These are phyloP conservation scores for Syngnathus scovelli DNA, from an alignment of 2,113 vertebrate species.

Conservation along the genomic window DNA sequence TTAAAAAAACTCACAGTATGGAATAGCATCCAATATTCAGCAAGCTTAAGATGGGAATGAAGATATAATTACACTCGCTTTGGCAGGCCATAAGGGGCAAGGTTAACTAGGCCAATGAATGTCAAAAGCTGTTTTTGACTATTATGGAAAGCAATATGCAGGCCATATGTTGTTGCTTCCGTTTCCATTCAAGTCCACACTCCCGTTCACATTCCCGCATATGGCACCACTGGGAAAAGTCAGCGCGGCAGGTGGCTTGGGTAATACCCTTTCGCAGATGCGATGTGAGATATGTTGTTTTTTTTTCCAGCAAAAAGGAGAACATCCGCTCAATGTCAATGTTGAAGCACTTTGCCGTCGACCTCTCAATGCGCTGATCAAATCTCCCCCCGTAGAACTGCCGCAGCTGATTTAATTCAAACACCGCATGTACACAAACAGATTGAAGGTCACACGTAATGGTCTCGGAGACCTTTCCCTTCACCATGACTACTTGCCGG, in stretches of 20 bases:
- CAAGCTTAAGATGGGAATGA: conserved; percentile 11
- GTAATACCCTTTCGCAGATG: conserved; percentile 43
- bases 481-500: conserved; percentile 34
- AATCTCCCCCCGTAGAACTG: conserved; percentile 39
- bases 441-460: conserved; percentile 53
- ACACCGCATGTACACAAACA: conserved; percentile 17
- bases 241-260: conserved; percentile 29
- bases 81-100: conserved; percentile 23
- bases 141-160: conserved; percentile 14
- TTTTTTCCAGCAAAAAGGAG: conserved; percentile 24
- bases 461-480: conserved; percentile 40
- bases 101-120: conserved; percentile 36
- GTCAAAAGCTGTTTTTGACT: conserved; percentile 10
- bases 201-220: background rate
- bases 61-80: conserved; percentile 29
- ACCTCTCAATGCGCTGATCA: conserved; percentile 21
- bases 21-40: background rate
- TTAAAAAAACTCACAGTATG: too few species aligned
- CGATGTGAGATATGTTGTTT: conserved; percentile 26
- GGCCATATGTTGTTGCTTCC: background rate
- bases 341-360: conserved; percentile 10
- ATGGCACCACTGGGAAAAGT: background rate
- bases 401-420: conserved; percentile 27
- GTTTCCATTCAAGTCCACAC: conserved; percentile 11
- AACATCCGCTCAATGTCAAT: conserved; percentile 38